A percentile compares a stretch with the other conserved stretches of the same genome.
phyloP scores from a whole-genome alignment of 2,797 vertebrate species.

The Anolis apletophallus region DNA sequence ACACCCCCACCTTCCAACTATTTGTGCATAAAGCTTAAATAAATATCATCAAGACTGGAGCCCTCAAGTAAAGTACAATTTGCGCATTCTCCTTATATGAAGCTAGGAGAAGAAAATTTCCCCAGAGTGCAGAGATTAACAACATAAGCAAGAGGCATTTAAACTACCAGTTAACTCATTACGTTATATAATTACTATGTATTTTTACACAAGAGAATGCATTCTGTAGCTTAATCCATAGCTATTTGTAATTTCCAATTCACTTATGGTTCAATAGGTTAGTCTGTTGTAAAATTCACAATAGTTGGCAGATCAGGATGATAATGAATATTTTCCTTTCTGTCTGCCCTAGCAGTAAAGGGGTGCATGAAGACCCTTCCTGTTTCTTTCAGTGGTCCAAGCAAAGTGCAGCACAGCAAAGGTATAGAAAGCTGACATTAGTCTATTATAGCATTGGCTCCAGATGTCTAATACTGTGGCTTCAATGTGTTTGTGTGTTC shows the following conservation, averaged over 20 bases:
- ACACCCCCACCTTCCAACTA: background rate
- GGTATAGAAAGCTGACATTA: background rate
- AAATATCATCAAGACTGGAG: background rate
- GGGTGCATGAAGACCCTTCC: background rate
- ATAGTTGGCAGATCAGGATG: background rate
- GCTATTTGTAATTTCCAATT: constrained; percentile 32
- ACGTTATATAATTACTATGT: background rate
- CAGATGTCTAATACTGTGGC: background rate
- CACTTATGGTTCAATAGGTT: background rate
- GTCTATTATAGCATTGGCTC: background rate
- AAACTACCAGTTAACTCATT: constrained; percentile 25
- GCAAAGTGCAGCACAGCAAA: background rate
- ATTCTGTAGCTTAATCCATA: constrained; percentile 25
- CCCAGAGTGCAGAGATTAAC: constrained; percentile 29
- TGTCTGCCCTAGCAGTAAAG: constrained; percentile 24
- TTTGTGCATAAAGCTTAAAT: background rate
- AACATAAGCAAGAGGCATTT: constrained; percentile 17
- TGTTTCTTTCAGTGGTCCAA: background rate
- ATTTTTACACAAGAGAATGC: constrained; percentile 13
- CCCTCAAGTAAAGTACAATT: background rate
- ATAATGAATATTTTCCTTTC: background rate
- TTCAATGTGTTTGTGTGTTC: background rate
- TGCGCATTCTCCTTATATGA: background rate
- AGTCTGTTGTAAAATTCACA: constrained; percentile 29
- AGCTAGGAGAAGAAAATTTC: constrained; percentile 10